phyloP scores from a whole-genome alignment of 1,140 invertebrate genomes.

The Aphis gossypii region DNA sequence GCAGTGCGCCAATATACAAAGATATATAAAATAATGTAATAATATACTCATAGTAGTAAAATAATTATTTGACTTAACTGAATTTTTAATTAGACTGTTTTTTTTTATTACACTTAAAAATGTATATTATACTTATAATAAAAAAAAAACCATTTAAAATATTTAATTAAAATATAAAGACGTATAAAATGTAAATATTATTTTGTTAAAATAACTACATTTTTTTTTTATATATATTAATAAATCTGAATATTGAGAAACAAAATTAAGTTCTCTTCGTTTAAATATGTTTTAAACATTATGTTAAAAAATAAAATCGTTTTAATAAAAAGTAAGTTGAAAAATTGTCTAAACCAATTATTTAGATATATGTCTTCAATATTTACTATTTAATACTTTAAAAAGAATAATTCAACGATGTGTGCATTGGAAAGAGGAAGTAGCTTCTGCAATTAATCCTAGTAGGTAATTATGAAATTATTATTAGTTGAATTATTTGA shows the following conservation, averaged over 20 bases:
- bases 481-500: background rate
- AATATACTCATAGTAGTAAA: background rate
- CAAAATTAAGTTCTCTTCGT: too few relatives aligned
- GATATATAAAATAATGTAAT: background rate
- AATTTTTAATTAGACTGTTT: background rate
- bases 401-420: background rate
- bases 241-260: too few relatives aligned
- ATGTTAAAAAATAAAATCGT: too few relatives aligned
- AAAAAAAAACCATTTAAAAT: background rate
- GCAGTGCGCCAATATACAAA: background rate
- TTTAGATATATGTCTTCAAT: too few relatives aligned
- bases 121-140: too few relatives aligned
- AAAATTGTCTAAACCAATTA: too few relatives aligned
- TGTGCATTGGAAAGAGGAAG: background rate
- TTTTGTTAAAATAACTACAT: too few relatives aligned
- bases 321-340: too few relatives aligned
- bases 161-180: background rate
- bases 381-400: too few relatives aligned
- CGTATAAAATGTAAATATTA: background rate
- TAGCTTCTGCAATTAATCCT: background rate
- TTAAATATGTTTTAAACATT: too few relatives aligned
- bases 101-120: background rate
- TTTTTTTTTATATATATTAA: too few relatives aligned
- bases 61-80: background rate
- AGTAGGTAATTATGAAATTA: background rate